Base-by-base conservation (phyloP, 2,113 vertebrate species). In the Alethe castanea region DNA sequence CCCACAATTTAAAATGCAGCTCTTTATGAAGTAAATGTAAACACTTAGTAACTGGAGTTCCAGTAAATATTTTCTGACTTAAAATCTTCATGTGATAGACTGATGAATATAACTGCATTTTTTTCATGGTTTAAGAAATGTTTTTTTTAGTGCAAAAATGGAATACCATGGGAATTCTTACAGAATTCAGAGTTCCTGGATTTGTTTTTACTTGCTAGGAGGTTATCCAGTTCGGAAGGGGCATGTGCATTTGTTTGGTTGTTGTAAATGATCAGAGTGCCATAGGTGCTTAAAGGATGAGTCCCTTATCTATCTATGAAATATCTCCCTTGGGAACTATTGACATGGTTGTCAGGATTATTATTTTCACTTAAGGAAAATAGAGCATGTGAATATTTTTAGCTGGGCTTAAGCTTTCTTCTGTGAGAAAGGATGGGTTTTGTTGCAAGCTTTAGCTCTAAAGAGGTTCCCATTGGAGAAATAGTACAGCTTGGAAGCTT, bases 341-440 rank as follows among this genome's bases (percentile, higher is more conserved):
- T 52, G 50, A 52, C 54, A 5, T 65, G 31, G 9, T 62, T 81
- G 50, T 88, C 52, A 88, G 62, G 20, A 88, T 85, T 92, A 26
- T 73, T 94, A 35, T 88, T 92, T 90, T 78, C 83, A 83, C 80
- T 92, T 81, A 88, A 91, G 87, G 66, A 90, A 95, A 95, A 79
- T 50, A 57, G 38, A 66, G 35, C 35, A 44, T 13, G 4, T 50
- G 28, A 80, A 44, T 91, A 90, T 92, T 90, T 95, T 95, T 88
- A 90, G 70, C 71, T 56, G 45, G 29, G 6, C 19, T 12, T 90
- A 77, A 92, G 36, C 64, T 92, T 91, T 78, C 17, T 93, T 85
- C 86, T 86, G 53, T 90, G 83, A 76, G 82, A 90, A 94, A 74
- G 10, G 25, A 26, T 17, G 72, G 23, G 14, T 72, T 92, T 90